Evolutionary conservation across 2,888 invertebrate genomes (phyloP), one percentile per base, ranked within the genome.

Genomic region (Acronicta alni): DNA sequence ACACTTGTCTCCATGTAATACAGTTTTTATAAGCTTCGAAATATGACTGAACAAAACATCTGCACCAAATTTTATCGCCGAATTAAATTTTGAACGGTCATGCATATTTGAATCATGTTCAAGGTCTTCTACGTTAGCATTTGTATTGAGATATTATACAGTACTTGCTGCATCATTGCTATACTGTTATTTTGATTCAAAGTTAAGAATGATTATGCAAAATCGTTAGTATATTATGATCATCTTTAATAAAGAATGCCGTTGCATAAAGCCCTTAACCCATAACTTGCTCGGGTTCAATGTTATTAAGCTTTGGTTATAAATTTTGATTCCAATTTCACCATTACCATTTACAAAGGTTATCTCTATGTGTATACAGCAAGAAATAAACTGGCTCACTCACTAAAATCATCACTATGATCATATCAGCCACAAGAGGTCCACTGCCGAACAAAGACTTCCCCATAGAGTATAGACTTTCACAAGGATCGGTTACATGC

Each of bases 21-120:
- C 65, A 72, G 61, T 72, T 72, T 68, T 62, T 57, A 69, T 66
- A 63, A 57, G 53, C 47, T 59, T 45, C 56, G 43, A 41, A 39
- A 48, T 58, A 55, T 64, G 65, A 62, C 42, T 43, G 49, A 41
- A 68, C 60, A 57, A 43, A 61, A 63, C 65, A 66, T 73, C 57
- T 72, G 72, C 56, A 74, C 68, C 65, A 75, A 69, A 72, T 74
- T 77, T 77, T 77, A 72, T 75, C 43, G 60, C 59, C 43, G 72
- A 60, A 64, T 80, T 67, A 68, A 71, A 59, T 76, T 75, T 61
- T 73, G 67, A 67, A 56, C 51, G 23, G 68, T 72, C 70, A 73
- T 73, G 68, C 66, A 72, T 66, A 68, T 66, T 72, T 71, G 61
- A 66, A 54, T 54, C 45, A 41, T 61, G 44, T 48, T 66, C 51